Percentiles rank a stretch among this genome's conserved stretches.
These are phyloP conservation scores for Drosophila orosa DNA, from an alignment of 1,140 invertebrate genomes.

Conservation along the genomic window DNA sequence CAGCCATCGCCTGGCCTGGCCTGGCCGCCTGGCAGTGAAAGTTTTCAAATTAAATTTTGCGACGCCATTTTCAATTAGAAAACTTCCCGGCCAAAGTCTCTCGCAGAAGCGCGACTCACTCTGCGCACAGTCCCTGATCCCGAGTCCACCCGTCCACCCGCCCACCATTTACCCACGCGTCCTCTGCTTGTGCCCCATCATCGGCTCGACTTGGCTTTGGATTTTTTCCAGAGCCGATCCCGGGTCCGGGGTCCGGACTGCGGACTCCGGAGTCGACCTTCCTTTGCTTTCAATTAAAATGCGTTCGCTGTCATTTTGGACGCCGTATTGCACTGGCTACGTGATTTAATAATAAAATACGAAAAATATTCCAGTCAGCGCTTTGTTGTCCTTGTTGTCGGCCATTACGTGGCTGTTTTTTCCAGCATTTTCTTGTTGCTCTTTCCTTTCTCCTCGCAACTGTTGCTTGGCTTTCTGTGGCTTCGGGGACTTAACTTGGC, in stretches of 20 bases:
- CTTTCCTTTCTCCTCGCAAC: slow-evolving; percentile 37
- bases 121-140: neutral
- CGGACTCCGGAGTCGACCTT: slow-evolving; percentile 14
- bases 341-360: slow-evolving; percentile 82
- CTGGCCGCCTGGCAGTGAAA: slow-evolving; percentile 65
- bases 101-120: slow-evolving; percentile 38
- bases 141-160: neutral
- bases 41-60: slow-evolving; percentile 83
- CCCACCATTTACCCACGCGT: slow-evolving; percentile 11
- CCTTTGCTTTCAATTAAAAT: slow-evolving; percentile 79
- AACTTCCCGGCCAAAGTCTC: slow-evolving; percentile 72
- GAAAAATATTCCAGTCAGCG: slow-evolving; percentile 75
- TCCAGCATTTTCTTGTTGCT: slow-evolving; percentile 2
- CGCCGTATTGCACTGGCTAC: slow-evolving; percentile 81
- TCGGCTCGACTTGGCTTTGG: slow-evolving; percentile 39
- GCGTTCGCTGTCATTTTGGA: slow-evolving; percentile 82
- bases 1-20: neutral
- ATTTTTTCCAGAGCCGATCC: slow-evolving; percentile 11
- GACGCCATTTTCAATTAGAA: slow-evolving; percentile 83
- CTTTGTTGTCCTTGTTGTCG: slow-evolving; percentile 71
- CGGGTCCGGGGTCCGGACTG: neutral
- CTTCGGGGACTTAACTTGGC: slow-evolving; percentile 22
- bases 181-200: slow-evolving; percentile 46
- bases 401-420: slow-evolving; percentile 71
- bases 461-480: slow-evolving; percentile 52